These are phyloP conservation scores for Spinibarbus caldwelli DNA, from an alignment of 2,797 vertebrate genomes.

Conservation along the genomic window DNA sequence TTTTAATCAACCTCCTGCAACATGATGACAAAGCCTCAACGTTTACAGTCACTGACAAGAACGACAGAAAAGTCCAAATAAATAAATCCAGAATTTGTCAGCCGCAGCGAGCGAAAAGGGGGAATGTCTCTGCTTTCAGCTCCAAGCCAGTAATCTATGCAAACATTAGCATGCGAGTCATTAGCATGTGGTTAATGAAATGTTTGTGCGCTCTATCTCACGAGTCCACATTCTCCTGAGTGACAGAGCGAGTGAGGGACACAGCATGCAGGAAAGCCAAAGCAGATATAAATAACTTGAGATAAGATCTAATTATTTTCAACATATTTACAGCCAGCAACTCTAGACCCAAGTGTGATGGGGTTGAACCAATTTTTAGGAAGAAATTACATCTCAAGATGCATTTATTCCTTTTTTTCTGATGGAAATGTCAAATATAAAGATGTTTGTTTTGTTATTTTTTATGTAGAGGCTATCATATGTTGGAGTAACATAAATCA, in stretches of 20 bases:
- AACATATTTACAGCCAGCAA: conserved; percentile 54
- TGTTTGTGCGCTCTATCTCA: conserved; percentile 73
- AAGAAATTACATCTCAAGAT: conserved; percentile 34
- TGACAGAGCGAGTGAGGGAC: conserved; percentile 72
- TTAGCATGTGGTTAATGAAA: conserved; percentile 70
- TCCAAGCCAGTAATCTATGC: conserved; percentile 60
- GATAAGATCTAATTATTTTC: conserved; percentile 78
- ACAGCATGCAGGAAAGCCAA: conserved; percentile 70
- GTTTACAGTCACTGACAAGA: conserved; percentile 36
- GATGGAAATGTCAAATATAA: conserved; percentile 13
- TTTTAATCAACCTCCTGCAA: conserved; percentile 44
- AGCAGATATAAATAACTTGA: conserved; percentile 75
- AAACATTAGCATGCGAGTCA: conserved; percentile 77
- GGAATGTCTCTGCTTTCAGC: conserved; percentile 31
- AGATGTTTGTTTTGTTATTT: background rate
- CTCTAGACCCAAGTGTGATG: conserved; percentile 62
- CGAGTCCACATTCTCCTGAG: conserved; percentile 66
- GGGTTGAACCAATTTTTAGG: conserved; percentile 57
- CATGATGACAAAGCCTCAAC: conserved; percentile 33
- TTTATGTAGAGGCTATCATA: background rate
- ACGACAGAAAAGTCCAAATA: conserved; percentile 39
- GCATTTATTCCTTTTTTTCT: conserved; percentile 15
- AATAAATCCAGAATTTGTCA: conserved; percentile 53
- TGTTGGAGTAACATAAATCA: background rate
- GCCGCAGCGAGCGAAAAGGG: conserved; percentile 10